Evolutionary conservation across 2,113 vertebrate genomes (phyloP).

Genomic region (Pseudorasbora parva): DNA sequence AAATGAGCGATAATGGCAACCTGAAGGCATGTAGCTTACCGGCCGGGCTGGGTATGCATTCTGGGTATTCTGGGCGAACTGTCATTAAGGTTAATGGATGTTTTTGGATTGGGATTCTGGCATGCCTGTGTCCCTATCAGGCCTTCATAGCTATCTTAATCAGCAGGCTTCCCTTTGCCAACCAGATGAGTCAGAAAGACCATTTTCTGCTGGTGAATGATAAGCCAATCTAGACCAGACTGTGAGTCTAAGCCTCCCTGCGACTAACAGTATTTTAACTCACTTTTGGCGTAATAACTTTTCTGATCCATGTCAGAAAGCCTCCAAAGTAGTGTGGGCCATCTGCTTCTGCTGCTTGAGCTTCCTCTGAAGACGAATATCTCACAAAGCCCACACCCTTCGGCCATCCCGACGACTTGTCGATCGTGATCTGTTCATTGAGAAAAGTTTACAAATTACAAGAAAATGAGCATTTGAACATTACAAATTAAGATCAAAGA

Average conservation of each 20-base stretch:
- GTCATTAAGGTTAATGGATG: not conserved
- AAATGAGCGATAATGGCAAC: too few relatives aligned
- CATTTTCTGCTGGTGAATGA: not conserved
- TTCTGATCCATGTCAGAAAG: constrained; percentile 50
- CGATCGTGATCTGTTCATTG: constrained; percentile 56
- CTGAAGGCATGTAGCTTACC: not conserved
- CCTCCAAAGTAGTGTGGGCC: constrained; percentile 64
- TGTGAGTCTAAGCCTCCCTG: not conserved
- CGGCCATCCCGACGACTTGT: not conserved
- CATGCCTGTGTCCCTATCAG: not conserved
- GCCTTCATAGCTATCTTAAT: not conserved
- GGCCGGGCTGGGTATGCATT: too few relatives aligned
- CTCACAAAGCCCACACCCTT: constrained; percentile 59
- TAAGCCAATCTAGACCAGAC: not conserved
- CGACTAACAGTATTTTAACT: not conserved
- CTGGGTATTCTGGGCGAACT: too few relatives aligned
- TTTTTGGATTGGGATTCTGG: not conserved
- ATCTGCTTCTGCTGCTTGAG: constrained; percentile 59
- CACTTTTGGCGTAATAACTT: constrained; percentile 66
- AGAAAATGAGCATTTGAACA: not conserved
- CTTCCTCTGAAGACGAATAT: constrained; percentile 63
- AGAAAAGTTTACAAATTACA: not conserved
- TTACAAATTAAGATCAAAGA: not conserved
- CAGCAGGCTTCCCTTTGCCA: not conserved
- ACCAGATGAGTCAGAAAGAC: not conserved